phyloP scores from a whole-genome alignment of 2,888 invertebrate species.

The Oxyteleia sp. region DNA sequence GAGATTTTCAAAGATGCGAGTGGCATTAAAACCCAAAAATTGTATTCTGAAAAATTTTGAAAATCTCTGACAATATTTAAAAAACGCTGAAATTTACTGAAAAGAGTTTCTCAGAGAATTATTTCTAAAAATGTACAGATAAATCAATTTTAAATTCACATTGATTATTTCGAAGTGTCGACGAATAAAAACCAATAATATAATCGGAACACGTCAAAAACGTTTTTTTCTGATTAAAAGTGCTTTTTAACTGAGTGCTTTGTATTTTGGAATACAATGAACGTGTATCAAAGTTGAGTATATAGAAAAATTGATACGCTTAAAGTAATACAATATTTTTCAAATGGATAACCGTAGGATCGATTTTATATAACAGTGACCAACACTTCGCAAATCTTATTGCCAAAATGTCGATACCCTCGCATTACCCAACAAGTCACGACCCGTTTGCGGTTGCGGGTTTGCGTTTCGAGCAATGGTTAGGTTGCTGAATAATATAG shows the following conservation, averaged over 20 bases:
- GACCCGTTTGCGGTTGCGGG: constrained; percentile 64
- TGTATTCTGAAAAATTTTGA: no score
- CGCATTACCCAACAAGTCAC: constrained; percentile 61
- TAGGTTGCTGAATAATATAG: constrained; percentile 56
- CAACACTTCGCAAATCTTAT: constrained; percentile 62
- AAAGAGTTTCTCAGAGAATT: no score
- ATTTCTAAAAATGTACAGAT: no score
- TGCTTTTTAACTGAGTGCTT: background rate
- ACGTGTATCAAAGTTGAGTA: background rate
- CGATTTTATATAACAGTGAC: no score
- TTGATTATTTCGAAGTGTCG: no score
- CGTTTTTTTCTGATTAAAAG: background rate
- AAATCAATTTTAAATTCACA: no score
- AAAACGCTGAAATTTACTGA: no score
- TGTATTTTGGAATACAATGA: background rate
- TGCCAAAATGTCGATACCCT: constrained; percentile 69
- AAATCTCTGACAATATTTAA: no score
- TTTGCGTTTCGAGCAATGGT: constrained; percentile 67
- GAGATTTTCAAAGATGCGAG: no score
- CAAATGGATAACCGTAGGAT: constrained; percentile 32
- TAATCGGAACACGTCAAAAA: no score
- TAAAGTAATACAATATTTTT: constrained; percentile 47
- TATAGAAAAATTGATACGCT: constrained; percentile 4
- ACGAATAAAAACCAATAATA: no score
- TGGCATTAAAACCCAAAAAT: no score